Evolutionary conservation across 37 sponge, comb jelly and placozoan genomes (phyloP).

Genomic region (Ianthella basta): DNA sequence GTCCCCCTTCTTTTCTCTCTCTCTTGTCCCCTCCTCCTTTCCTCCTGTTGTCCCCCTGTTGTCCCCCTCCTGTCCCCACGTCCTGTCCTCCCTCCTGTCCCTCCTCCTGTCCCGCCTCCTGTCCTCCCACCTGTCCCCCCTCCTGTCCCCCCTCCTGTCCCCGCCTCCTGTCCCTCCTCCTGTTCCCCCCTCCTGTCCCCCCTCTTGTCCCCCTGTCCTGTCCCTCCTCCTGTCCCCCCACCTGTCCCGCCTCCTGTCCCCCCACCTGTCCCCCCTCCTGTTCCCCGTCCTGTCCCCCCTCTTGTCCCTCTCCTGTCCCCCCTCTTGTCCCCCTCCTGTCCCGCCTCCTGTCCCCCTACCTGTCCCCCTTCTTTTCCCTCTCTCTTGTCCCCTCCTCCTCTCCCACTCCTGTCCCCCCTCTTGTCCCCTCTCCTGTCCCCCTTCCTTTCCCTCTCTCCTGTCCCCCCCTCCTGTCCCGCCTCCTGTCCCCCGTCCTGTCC

Average conservation of each 20-base stretch:
- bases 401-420: no score
- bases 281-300: not conserved
- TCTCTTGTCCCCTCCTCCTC: no score
- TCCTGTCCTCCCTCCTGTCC: not conserved
- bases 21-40: slow-evolving; percentile 4
- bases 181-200: not conserved
- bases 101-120: slow-evolving; percentile 24
- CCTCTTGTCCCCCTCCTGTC: not conserved
- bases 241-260: slow-evolving; percentile 12
- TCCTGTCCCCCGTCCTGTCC: no score
- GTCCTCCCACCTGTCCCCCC: not conserved
- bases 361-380: not conserved
- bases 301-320: not conserved
- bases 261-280: slow-evolving; percentile 27
- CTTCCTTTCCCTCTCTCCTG: no score
- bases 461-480: no score
- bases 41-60: slow-evolving; percentile 1
- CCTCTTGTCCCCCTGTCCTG: not conserved
- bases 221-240: slow-evolving; percentile 27
- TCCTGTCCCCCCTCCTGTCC: not conserved
- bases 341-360: not conserved
- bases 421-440: no score
- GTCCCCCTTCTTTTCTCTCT: not conserved
- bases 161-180: not conserved
- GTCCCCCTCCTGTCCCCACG: not conserved